Evolutionary conservation across 2,888 invertebrate species (phyloP).

Genomic region (Heterodera filipjevi): DNA sequence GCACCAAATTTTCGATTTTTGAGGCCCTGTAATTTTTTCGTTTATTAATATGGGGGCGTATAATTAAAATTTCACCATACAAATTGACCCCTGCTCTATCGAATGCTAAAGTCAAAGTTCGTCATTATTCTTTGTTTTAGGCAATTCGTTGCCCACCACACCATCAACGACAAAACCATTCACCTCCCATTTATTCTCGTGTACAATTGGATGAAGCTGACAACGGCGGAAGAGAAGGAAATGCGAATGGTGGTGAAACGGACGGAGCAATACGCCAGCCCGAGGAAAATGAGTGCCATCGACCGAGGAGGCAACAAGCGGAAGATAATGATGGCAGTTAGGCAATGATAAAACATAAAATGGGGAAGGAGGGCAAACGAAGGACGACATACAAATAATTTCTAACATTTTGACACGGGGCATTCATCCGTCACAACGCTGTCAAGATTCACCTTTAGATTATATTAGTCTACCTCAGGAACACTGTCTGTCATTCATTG

Average conservation of each 20-base stretch:
- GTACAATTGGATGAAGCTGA: neutral
- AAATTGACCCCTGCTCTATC: too few species aligned
- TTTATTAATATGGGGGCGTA: too few species aligned
- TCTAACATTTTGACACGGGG: neutral
- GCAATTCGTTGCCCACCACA: constrained; percentile 22
- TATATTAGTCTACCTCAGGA: neutral
- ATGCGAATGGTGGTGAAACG: neutral
- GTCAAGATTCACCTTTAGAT: too few species aligned
- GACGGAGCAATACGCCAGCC: neutral
- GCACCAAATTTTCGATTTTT: too few species aligned
- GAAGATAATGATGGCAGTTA: neutral
- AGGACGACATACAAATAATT: neutral
- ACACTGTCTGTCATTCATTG: too few species aligned
- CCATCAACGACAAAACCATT: neutral
- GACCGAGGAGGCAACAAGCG: neutral
- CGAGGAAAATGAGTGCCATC: neutral
- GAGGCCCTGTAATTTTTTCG: too few species aligned
- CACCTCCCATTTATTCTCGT: neutral
- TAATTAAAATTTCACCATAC: too few species aligned
- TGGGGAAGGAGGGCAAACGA: neutral
- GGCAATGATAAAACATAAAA: too few species aligned
- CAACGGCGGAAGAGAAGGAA: neutral
- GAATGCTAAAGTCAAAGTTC: too few species aligned
- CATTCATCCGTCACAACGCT: too few species aligned
- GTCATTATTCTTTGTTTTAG: neutral